A percentile compares a stretch with the other conserved stretches of the same genome.
These are phyloP conservation scores for Drosophila insularis DNA, from an alignment of 1,140 invertebrate species.

Conservation along the genomic window DNA sequence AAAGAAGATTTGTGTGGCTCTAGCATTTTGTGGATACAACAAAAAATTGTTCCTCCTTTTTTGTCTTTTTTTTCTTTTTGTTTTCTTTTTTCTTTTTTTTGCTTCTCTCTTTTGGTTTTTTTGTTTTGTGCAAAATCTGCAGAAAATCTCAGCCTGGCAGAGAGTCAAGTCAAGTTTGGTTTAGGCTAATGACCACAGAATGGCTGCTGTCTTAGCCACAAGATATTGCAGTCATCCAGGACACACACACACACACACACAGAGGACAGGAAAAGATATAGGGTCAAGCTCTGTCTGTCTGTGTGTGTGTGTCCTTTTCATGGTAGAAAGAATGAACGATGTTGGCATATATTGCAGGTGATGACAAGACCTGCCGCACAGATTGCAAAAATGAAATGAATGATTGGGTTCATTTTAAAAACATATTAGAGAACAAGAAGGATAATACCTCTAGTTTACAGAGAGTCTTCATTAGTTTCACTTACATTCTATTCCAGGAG, in stretches of 20 bases:
- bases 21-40: conserved; percentile 70
- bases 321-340: not conserved
- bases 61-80: conserved; percentile 30
- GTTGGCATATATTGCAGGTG: conserved; percentile 2
- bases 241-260: conserved; percentile 17
- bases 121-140: conserved; percentile 67
- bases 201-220: conserved; percentile 64
- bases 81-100: conserved; percentile 29
- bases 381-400: conserved; percentile 20
- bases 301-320: conserved; percentile 31
- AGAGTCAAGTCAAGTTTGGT: conserved; percentile 72
- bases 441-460: not conserved
- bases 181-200: conserved; percentile 79
- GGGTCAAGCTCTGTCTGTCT: conserved; percentile 20
- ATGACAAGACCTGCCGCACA: conserved; percentile 9
- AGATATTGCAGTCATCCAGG: conserved; percentile 64
- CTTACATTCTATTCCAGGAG: not conserved
- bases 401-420: conserved; percentile 14
- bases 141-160: conserved; percentile 58
- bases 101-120: conserved; percentile 14
- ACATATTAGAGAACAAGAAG: conserved; percentile 1
- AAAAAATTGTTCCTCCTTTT: conserved; percentile 28
- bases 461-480: not conserved
- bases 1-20: conserved; percentile 77
- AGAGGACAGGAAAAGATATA: conserved; percentile 5